Evolutionary conservation across 30 jellyfish, hydroid and myxozoan species (phyloP), one percentile per base, ranked within the genome.

Genomic region (Chironex yamaguchii): DNA sequence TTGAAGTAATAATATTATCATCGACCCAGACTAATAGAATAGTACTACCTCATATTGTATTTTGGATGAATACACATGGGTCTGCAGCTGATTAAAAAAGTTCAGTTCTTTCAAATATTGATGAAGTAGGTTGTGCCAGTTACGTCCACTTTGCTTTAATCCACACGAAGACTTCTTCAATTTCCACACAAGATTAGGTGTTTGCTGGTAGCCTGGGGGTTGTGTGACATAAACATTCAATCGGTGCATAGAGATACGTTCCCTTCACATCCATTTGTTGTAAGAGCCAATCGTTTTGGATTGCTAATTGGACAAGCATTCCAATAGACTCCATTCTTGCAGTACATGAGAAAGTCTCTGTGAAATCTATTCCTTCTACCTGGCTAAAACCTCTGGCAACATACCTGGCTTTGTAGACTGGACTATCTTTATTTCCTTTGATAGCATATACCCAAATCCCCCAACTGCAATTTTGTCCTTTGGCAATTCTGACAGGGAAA

Each of bases 71-170:
- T 1, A 85, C 24, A 30, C 96, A 76, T 31, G 96, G 94, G 90
- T 85, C 96, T 25, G 96, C 58, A 25, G 1, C 48, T 23, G 88
- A 74, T 36, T 85, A 87, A 22, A 0, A 67, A 78, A 88, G 9
- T 36, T 49, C 3, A 65, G 3, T 35, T 76, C 67, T 22, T 2
- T 30, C 0, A 88, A 73, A 48, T 49, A 34, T 3, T 88, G 14
- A 14, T 58, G 80, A 13, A 88, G 67, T 9, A 50, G 1, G 0
- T 29, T 0, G 2, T 88, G 81, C 89, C 96, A 88, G 69, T 88
- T 88, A 2, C 96, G 25, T 9, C 96, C 96, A 52, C 94, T 88
- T 36, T 88, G 96, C 52, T 79, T 78, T 23, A 88, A 83, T 9
- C 96, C 95, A 75, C 79, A 77, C 2, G 79, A 34, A 2, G 96